Base-by-base conservation (phyloP, 2,888 invertebrate genomes). In the Lasioglossum villosulum region DNA sequence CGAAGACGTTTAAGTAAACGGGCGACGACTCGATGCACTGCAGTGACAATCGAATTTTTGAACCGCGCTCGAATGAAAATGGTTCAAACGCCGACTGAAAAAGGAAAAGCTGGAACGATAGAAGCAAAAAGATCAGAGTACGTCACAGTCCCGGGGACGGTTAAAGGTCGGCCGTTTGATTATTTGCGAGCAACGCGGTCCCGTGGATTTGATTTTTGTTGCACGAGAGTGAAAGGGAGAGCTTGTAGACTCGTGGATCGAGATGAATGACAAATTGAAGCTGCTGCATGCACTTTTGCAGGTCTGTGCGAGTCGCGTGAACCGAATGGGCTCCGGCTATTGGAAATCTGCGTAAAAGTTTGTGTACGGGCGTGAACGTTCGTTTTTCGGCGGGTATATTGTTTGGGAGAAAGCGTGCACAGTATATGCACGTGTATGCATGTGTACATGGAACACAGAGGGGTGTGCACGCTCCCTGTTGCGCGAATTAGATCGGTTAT, bases 231-330 rank as follows among this genome's bases (percentile, higher is more conserved):
- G 59, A 59, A 59, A 59, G 59, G n/a, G 59, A 59, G 27, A 59
- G 59, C 59, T 59, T 14, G 59, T 59, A 59, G 59, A 59, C 27
- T 27, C n/a, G 59, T 4, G 59, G 59, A 59, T 27, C 59, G 59
- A 59, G 59, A 59, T 59, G 59, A 59, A 59, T 59, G 59, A 59
- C 59, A 59, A 59, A 59, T 59, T 59, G 59, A 59, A 59, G 27
- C 59, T 59, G 59, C 27, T 59, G 59, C 52, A 23, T 52, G 52
- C 52, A 52, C 52, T 52, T 52, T 59, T 59, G 14, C 59, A 59
- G 59, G 27, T 27, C 27, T 27, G 59, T 27, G 59, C 59, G 59
- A 59, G 27, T 59, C 27, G 59, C 23, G 59, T 12, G 27, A 12
- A 12, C n/a, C 59, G 27, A 59, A 59, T 2, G 59, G 14, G 14